Conservation (phyloP, 1,140 invertebrate genomes). For the Diorhabda elongata region DNA sequence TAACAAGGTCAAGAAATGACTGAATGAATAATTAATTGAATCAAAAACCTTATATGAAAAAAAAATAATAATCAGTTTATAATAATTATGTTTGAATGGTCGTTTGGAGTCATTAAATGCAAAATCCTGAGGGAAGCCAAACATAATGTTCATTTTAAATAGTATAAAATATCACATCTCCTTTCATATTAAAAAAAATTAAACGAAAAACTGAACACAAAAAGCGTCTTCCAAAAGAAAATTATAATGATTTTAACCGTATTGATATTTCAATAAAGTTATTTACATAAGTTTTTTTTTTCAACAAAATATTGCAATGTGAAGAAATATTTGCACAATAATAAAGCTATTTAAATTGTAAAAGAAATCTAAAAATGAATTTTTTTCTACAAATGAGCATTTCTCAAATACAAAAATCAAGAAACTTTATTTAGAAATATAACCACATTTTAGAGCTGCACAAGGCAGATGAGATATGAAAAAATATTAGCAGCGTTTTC, state of each 20-base stretch:
- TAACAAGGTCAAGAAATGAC: too few relatives aligned
- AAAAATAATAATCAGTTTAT: too few relatives aligned
- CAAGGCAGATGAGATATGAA: too few relatives aligned
- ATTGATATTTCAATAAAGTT: not conserved
- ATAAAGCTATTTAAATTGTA: not conserved
- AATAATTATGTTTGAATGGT: not conserved
- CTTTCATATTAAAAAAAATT: constrained; percentile 43
- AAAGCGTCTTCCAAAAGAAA: constrained; percentile 15
- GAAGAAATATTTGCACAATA: constrained; percentile 7
- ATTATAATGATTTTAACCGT: not conserved
- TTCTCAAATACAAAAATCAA: too few relatives aligned
- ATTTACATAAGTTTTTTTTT: not conserved
- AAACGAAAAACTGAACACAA: constrained; percentile 40
- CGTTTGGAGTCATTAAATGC: constrained; percentile 27
- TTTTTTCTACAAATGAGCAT: too few relatives aligned
- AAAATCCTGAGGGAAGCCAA: constrained; percentile 44
- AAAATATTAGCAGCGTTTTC: not conserved
- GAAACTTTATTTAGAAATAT: too few relatives aligned
- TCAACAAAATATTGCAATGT: not conserved
- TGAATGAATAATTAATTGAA: too few relatives aligned
- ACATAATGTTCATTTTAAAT: constrained; percentile 44
- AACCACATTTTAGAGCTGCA: too few relatives aligned
- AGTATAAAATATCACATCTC: constrained; percentile 49
- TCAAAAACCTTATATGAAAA: too few relatives aligned
- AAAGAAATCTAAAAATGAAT: too few relatives aligned